A percentile compares a stretch with the other conserved stretches of the same genome.
phyloP scores from a whole-genome alignment of 2,888 invertebrate genomes.

The Bellardia pandia region DNA sequence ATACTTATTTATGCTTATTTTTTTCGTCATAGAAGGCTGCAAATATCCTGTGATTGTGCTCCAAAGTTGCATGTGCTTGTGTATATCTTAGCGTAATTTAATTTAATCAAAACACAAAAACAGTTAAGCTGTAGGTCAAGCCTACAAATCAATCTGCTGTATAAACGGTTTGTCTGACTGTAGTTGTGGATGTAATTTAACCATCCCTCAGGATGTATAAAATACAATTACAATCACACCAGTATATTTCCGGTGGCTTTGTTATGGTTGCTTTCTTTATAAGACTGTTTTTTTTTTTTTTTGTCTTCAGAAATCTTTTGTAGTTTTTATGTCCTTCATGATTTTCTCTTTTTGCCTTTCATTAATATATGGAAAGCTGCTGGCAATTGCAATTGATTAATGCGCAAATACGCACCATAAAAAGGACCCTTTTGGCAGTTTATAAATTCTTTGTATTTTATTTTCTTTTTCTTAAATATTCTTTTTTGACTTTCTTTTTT shows the following conservation, averaged over 20 bases:
- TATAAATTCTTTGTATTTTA: constrained; percentile 28
- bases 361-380: constrained; percentile 68
- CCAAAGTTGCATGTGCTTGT: background rate
- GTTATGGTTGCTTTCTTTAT: constrained; percentile 42
- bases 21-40: background rate
- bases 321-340: constrained; percentile 64
- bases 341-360: constrained; percentile 47
- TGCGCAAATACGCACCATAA: constrained; percentile 76
- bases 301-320: constrained; percentile 61
- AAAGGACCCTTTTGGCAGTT: constrained; percentile 52
- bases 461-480: constrained; percentile 23
- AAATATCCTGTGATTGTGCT: background rate
- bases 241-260: constrained; percentile 60
- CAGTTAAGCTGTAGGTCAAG: constrained; percentile 78
- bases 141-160: constrained; percentile 82
- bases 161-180: constrained; percentile 64
- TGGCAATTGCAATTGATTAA: constrained; percentile 75
- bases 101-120: constrained; percentile 81
- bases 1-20: background rate
- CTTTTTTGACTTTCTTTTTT: constrained; percentile 12
- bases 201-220: constrained; percentile 62
- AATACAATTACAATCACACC: constrained; percentile 72
- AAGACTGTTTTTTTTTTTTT: constrained; percentile 34
- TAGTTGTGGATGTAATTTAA: background rate
- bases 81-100: constrained; percentile 78